Conservation (phyloP, 2,888 invertebrate species). For the Stenurella melanura region DNA sequence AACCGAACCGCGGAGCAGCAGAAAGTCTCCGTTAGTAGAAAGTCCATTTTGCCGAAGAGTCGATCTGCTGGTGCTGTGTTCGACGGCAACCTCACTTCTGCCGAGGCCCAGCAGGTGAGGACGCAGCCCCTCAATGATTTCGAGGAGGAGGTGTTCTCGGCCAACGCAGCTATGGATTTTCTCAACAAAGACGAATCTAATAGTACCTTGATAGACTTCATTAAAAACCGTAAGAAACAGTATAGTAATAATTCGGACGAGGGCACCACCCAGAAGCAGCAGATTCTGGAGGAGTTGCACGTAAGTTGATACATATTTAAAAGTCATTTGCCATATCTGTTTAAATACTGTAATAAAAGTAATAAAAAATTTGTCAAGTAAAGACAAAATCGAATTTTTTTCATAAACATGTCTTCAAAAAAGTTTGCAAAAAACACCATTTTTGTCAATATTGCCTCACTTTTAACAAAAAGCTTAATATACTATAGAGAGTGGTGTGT, state of each 20-base stretch:
- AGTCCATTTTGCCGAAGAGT: conserved; percentile 75
- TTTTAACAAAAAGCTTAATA: no score
- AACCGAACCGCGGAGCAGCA: conserved; percentile 46
- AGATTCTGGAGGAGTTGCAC: conserved; percentile 82
- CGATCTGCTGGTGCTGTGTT: conserved; percentile 74
- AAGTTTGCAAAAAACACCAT: no score
- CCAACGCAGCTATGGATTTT: conserved; percentile 69
- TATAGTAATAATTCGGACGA: conserved; percentile 74
- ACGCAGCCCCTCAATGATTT: conserved; percentile 72
- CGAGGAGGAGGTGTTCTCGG: conserved; percentile 68
- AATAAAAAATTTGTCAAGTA: no score
- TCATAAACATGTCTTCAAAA: no score
- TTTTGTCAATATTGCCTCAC: no score
- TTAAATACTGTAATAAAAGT: no score
- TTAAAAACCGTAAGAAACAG: conserved; percentile 71
- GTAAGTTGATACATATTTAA: conserved; percentile 60
- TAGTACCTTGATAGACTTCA: conserved; percentile 71
- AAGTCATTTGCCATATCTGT: not conserved
- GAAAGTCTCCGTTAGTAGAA: conserved; percentile 62
- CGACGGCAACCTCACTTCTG: conserved; percentile 74
- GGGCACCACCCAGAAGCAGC: conserved; percentile 81
- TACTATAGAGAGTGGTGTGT: no score
- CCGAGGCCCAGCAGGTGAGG: conserved; percentile 77
- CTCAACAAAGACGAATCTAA: conserved; percentile 75
- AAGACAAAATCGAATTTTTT: no score